These are phyloP conservation scores for Torymus texanus DNA, from an alignment of 2,888 invertebrate species.

Conservation along the genomic window DNA sequence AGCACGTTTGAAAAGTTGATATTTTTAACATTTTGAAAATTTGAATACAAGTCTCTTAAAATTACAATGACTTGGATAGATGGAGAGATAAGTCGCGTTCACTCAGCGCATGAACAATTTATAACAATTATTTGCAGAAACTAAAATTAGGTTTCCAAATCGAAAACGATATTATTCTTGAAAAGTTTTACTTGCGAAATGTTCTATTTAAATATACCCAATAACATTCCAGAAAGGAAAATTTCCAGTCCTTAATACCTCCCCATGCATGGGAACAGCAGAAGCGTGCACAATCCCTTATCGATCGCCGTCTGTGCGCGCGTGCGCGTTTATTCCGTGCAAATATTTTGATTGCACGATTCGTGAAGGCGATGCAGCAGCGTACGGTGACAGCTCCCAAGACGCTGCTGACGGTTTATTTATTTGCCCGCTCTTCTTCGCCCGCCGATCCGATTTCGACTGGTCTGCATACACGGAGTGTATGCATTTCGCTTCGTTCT, in stretches of 20 bases:
- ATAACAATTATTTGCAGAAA: too few relatives aligned
- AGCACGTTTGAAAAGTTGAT: too few relatives aligned
- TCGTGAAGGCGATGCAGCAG: not conserved
- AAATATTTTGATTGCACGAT: conserved; percentile 17
- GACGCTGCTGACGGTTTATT: not conserved
- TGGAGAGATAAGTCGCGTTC: too few relatives aligned
- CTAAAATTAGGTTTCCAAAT: too few relatives aligned
- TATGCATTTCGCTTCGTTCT: not conserved
- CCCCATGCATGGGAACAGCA: not conserved
- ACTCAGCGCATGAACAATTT: too few relatives aligned
- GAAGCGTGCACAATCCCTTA: not conserved
- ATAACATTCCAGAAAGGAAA: too few relatives aligned
- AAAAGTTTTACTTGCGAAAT: too few relatives aligned
- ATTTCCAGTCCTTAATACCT: not conserved
- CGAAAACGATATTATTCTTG: too few relatives aligned
- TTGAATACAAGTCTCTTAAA: too few relatives aligned
- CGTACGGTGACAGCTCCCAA: not conserved
- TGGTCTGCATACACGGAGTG: not conserved
- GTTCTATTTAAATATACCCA: too few relatives aligned
- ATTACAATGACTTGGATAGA: too few relatives aligned
- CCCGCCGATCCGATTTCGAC: not conserved
- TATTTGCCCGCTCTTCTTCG: not conserved
- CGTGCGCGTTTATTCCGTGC: not conserved
- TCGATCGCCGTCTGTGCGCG: not conserved
- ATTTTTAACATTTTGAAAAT: too few relatives aligned